These are phyloP conservation scores for Thamnophis elegans DNA, from an alignment of 2,797 vertebrate genomes.

Conservation along the genomic window DNA sequence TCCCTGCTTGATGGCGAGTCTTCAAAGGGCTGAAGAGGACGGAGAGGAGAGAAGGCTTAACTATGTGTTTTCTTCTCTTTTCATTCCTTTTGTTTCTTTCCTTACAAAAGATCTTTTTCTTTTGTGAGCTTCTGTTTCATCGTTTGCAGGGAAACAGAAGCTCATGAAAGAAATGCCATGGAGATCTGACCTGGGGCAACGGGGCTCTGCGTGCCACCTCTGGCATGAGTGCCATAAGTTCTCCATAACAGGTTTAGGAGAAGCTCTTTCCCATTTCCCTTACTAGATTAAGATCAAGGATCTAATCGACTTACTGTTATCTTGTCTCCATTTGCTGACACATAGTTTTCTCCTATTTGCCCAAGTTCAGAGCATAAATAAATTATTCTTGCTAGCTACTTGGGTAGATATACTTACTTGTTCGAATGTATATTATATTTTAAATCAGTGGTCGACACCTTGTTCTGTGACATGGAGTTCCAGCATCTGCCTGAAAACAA, in stretches of 20 bases:
- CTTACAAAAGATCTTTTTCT: too few species aligned
- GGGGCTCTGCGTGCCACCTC: too few species aligned
- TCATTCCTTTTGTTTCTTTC: neutral
- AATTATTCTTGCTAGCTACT: neutral
- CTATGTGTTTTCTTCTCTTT: too few species aligned
- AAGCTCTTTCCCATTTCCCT: neutral
- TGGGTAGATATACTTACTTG: neutral
- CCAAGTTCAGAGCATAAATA: neutral
- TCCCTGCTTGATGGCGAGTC: neutral
- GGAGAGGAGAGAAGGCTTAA: too few species aligned
- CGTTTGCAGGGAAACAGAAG: too few species aligned
- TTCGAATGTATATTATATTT: neutral
- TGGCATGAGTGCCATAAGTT: too few species aligned
- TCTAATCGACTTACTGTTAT: neutral
- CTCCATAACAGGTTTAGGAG: neutral
- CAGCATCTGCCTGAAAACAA: neutral
- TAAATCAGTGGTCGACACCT: neutral
- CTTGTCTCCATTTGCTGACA: neutral
- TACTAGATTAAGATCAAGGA: neutral
- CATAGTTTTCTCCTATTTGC: neutral
- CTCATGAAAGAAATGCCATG: too few species aligned
- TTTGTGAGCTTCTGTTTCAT: too few species aligned
- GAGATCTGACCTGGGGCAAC: too few species aligned
- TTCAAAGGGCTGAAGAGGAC: slow-evolving; percentile 4
- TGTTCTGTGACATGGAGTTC: neutral